Evolutionary conservation across 2,797 vertebrate genomes (phyloP), one percentile per base, ranked within the genome.

Genomic region (Silurus aristotelis): DNA sequence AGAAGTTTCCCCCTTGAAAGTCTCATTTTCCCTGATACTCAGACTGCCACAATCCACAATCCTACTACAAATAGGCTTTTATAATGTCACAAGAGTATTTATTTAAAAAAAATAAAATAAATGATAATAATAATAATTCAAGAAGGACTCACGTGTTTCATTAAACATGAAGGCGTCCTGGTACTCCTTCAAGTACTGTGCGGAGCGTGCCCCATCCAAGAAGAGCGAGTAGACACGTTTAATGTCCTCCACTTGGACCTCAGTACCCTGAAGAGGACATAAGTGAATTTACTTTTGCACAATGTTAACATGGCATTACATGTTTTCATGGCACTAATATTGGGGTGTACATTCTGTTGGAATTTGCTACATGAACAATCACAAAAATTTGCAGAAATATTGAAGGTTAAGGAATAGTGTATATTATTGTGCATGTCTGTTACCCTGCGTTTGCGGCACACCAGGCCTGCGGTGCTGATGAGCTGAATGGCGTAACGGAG

Each of bases 91-190:
- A 56, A 56, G 3, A 9, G 13, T 9, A 56, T 56, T 56, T 9
- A 56, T 56, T 56, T 3, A 56, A 56, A 56, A 56, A 27, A 75
- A 55, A 70, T n/a, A n/a, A n/a, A n/a, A n/a, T n/a, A 3, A 3
- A 43, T 10, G 19, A 19, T 43, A 46, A 46, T 6, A 13, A 22
- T 2, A 73, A 55, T 22, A 38, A 5, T 38, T 38, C 3, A 38
- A 38, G 38, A 76, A 10, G 8, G 20, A 75, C 97, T 96, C 90
- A 98, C 97, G 96, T 89, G 97, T 94, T 94, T 99, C 97, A 0
- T 98, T 98, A 90, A 98, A 99, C 91, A 99, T 96, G 92, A 97
- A 98, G 80, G 97, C 97, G 13, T 98, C 97, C 92, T 99, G 97
- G 89, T 97, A 98, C 78, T 98, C 97, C 91, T 98, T 97, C 97